Conservation (phyloP, 2,113 vertebrate species). For the Eptesicus fuscus region DNA sequence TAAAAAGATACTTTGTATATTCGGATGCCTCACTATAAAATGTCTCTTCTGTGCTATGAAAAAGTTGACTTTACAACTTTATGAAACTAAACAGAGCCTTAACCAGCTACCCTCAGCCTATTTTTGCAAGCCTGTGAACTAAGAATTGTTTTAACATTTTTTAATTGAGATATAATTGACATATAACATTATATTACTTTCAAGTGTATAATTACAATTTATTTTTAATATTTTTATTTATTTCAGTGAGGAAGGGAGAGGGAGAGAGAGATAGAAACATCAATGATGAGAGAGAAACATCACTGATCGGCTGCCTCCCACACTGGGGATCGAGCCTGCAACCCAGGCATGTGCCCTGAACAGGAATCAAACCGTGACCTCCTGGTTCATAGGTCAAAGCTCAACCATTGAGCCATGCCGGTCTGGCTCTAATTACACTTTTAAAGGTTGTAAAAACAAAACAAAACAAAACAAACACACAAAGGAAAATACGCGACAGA, state of each 20-base stretch:
- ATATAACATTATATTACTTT: background rate
- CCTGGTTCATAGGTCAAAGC: too few species aligned
- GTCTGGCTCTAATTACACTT: background rate
- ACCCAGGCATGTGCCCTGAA: too few species aligned
- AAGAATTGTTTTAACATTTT: constrained; percentile 22
- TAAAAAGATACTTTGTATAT: constrained; percentile 17
- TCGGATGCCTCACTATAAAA: background rate
- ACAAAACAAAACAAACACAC: background rate
- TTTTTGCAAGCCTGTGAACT: background rate
- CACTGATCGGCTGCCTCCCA: too few species aligned
- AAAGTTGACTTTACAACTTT: background rate
- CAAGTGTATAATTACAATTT: background rate
- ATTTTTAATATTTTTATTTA: too few species aligned
- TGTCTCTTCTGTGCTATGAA: background rate
- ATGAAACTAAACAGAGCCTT: background rate
- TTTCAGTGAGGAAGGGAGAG: too few species aligned
- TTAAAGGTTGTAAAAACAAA: background rate
- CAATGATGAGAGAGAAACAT: too few species aligned
- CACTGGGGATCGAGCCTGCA: too few species aligned
- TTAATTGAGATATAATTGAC: background rate
- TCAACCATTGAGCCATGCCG: too few species aligned
- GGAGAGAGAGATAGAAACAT: too few species aligned
- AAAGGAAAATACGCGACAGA: background rate
- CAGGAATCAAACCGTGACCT: too few species aligned
- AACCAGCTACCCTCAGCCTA: background rate